phyloP scores from a whole-genome alignment of 2,797 vertebrate genomes.

The Xenops minutus region DNA sequence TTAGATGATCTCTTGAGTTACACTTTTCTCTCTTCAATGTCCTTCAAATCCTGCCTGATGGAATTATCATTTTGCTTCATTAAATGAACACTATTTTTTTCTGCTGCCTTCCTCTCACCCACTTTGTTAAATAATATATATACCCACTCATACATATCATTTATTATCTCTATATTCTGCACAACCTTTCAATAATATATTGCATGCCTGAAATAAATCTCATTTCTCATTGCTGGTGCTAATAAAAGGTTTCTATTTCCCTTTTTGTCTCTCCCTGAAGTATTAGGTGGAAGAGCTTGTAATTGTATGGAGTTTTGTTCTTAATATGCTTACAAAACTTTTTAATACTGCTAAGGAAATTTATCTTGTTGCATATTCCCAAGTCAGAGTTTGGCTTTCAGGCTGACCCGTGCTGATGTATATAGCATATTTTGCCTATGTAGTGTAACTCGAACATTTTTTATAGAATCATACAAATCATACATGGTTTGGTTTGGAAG shows the following conservation, averaged over 20 bases:
- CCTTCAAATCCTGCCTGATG: neutral
- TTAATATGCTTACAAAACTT: neutral
- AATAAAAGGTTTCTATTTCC: neutral
- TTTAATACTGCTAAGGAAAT: neutral
- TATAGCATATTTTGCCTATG: neutral
- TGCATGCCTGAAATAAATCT: constrained; percentile 22
- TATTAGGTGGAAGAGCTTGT: neutral
- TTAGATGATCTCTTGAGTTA: constrained; percentile 16
- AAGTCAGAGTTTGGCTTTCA: neutral
- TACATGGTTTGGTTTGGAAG: neutral
- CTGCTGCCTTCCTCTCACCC: neutral
- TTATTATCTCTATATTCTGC: constrained; percentile 44
- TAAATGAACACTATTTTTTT: constrained; percentile 26
- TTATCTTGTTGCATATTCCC: neutral
- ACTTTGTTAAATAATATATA: constrained; percentile 49
- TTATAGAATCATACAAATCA: neutral
- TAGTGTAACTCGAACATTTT: neutral
- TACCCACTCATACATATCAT: neutral
- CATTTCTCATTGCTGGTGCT: neutral
- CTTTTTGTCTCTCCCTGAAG: neutral
- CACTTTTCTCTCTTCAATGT: neutral
- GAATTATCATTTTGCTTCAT: constrained; percentile 4
- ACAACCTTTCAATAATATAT: constrained; percentile 49
- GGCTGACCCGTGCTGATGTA: neutral
- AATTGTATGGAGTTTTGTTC: neutral